phyloP scores from a whole-genome alignment of 2,797 vertebrate genomes.

The Platyrinchus mystaceus region DNA sequence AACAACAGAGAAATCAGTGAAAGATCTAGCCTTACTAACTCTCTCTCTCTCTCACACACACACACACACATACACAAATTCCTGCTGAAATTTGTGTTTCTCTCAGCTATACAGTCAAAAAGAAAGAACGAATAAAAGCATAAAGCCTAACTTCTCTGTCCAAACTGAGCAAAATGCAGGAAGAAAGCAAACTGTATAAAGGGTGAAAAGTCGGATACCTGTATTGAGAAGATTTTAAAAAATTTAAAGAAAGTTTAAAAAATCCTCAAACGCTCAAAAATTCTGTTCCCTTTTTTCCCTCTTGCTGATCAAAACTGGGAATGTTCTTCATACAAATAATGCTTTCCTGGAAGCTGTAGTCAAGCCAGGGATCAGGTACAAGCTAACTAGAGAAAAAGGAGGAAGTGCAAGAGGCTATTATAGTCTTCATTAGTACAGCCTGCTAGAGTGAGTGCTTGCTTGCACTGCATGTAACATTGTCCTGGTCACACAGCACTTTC shows the following conservation, averaged over 20 bases:
- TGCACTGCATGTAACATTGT: neutral
- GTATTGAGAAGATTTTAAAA: neutral
- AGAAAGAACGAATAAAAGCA: neutral
- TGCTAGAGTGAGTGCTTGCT: neutral
- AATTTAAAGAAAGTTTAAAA: neutral
- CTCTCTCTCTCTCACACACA: neutral
- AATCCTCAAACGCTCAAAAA: neutral
- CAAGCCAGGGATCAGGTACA: neutral
- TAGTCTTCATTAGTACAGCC: neutral
- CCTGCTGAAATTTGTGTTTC: neutral
- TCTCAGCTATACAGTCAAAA: neutral
- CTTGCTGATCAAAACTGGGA: neutral
- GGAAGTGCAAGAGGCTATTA: neutral
- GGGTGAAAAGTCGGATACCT: neutral
- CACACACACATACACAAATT: neutral
- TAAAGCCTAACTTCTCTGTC: neutral
- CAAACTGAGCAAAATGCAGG: neutral
- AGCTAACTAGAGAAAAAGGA: neutral
- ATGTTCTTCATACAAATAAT: neutral
- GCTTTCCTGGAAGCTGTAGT: neutral
- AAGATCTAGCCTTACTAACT: neutral
- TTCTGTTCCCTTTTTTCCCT: neutral
- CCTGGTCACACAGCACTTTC: neutral
- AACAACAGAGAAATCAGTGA: neutral
- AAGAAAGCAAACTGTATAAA: neutral